phyloP scores from a whole-genome alignment of 2,113 vertebrate genomes.

The Holacanthus passer region DNA sequence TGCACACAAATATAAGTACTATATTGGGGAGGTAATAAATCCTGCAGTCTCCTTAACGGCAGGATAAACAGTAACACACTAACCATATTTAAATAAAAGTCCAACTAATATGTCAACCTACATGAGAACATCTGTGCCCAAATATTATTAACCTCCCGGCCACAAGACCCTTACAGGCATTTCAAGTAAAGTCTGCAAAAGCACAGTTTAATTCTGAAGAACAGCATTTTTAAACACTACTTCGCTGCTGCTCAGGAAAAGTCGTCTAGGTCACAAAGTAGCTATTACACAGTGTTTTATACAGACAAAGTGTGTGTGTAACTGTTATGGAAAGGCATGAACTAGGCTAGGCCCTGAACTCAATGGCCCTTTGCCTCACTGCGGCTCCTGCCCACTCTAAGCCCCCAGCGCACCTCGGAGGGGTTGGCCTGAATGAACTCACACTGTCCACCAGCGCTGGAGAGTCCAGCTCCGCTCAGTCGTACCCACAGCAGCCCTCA shows the following conservation, averaged over 20 bases:
- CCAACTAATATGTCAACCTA: conserved; percentile 27
- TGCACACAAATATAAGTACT: conserved; percentile 31
- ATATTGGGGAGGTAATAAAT: conserved; percentile 32
- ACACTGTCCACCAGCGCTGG: conserved; percentile 43
- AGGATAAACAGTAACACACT: conserved; percentile 17
- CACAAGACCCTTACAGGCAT: conserved; percentile 12
- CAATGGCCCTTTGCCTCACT: conserved; percentile 47
- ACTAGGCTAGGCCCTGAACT: conserved; percentile 55
- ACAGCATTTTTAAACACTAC: conserved; percentile 1
- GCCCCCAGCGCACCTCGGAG: conserved; percentile 27
- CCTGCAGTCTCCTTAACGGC: background rate
- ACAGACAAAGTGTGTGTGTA: background rate
- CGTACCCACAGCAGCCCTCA: conserved; percentile 66
- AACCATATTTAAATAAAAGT: conserved; percentile 29
- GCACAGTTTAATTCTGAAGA: background rate
- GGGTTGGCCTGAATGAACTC: conserved; percentile 52
- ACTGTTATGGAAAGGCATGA: conserved; percentile 4
- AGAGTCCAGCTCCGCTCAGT: conserved; percentile 41
- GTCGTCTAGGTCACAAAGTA: conserved; percentile 6
- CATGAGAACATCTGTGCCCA: conserved; percentile 30
- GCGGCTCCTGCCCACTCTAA: conserved; percentile 24
- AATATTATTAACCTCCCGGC: conserved; percentile 17
- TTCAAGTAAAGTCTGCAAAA: background rate
- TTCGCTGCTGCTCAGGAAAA: background rate
- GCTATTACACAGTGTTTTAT: background rate